Conservation (phyloP, 2,797 vertebrate genomes). For the Ispidina picta region DNA sequence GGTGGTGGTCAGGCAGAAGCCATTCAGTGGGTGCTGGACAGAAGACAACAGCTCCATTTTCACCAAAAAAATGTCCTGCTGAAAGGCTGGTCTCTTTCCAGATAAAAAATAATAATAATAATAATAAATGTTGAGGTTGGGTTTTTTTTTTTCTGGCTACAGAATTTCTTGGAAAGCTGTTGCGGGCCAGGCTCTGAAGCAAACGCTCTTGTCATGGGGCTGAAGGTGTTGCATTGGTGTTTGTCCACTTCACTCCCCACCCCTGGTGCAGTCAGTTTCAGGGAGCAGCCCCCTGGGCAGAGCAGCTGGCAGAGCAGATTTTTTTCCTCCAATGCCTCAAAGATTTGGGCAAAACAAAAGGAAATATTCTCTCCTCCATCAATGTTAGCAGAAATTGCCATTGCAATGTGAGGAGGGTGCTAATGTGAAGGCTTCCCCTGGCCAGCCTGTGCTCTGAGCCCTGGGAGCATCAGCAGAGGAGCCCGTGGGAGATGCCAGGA, state of each 20-base stretch:
- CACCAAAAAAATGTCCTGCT: neutral
- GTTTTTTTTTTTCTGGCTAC: neutral
- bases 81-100: neutral
- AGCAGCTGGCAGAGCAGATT: neutral
- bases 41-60: neutral
- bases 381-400: neutral
- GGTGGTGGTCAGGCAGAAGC: rapidly evolving
- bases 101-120: neutral
- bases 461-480: rapidly evolving
- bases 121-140: neutral
- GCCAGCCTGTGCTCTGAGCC: neutral
- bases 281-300: neutral
- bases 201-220: rapidly evolving
- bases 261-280: neutral
- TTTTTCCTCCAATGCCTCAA: neutral
- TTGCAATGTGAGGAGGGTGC: neutral
- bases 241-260: neutral
- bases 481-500: rapidly evolving
- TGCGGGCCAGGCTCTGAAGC: neutral
- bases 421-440: neutral
- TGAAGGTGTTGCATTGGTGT: neutral
- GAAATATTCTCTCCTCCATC: neutral
- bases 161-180: constrained; percentile 28
- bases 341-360: neutral
- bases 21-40: neutral